Conservation (phyloP, 1,140 invertebrate genomes). For the Cydia pomonella region DNA sequence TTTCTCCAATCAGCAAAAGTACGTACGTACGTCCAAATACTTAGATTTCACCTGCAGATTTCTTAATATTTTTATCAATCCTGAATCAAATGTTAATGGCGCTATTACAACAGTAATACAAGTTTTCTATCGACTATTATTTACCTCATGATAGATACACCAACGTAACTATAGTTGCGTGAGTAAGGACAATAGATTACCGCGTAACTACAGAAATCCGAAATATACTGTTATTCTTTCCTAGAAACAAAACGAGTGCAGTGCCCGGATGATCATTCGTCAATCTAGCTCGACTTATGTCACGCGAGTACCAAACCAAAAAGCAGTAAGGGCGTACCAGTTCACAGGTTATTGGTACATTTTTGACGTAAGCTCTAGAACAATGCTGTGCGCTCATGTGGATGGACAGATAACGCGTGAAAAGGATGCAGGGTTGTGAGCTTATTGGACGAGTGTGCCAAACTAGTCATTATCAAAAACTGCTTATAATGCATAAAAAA, state of each 20-base stretch:
- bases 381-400: neutral
- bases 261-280: conserved; percentile 4
- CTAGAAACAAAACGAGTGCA: neutral
- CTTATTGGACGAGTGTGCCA: neutral
- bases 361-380: neutral
- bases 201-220: neutral
- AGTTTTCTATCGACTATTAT: too few species aligned
- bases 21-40: too few species aligned
- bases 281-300: conserved; percentile 16
- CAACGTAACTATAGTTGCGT: too few species aligned
- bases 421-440: neutral
- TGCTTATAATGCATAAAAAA: too few species aligned
- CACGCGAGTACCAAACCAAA: neutral
- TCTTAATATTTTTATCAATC: too few species aligned
- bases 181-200: too few species aligned
- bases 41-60: too few species aligned
- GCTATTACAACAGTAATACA: too few species aligned
- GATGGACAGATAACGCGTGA: neutral
- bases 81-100: too few species aligned
- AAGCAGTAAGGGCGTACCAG: neutral
- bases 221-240: conserved; percentile 1
- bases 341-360: neutral
- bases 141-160: too few species aligned
- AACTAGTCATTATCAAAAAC: neutral
- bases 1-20: too few species aligned